Conservation (phyloP, 2,888 invertebrate genomes). For the Flabesymbios commensalis region DNA sequence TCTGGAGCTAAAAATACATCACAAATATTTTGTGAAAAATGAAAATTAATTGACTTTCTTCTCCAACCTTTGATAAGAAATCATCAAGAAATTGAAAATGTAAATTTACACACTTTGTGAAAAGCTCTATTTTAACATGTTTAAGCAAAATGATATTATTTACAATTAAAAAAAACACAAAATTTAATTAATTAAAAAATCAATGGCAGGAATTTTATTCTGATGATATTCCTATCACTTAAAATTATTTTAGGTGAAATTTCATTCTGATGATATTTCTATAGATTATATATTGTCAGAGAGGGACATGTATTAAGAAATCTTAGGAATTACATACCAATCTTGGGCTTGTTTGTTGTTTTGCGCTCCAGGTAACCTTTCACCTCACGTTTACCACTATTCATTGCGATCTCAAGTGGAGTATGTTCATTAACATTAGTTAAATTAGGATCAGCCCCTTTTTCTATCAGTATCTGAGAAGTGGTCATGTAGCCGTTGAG, state of each 20-base stretch:
- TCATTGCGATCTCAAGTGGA: constrained; percentile 58
- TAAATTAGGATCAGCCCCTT: constrained; percentile 58
- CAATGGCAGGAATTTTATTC: too few relatives aligned
- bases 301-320: too few relatives aligned
- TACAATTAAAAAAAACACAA: too few relatives aligned
- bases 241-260: too few relatives aligned
- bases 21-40: not conserved
- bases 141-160: not conserved
- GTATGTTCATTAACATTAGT: constrained; percentile 57
- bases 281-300: too few relatives aligned
- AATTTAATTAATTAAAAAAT: too few relatives aligned
- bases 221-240: too few relatives aligned
- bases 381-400: constrained; percentile 48
- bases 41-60: not conserved
- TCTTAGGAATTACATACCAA: too few relatives aligned
- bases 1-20: constrained; percentile 44
- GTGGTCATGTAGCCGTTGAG: constrained; percentile 61
- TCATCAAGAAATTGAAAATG: too few relatives aligned
- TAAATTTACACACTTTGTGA: too few relatives aligned
- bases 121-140: not conserved
- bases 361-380: constrained; percentile 56
- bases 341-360: constrained; percentile 55
- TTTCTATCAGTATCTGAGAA: constrained; percentile 59
- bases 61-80: too few relatives aligned
- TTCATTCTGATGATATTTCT: too few relatives aligned